phyloP scores from a whole-genome alignment of 2,888 invertebrate species.

The Acrobasis suavella region DNA sequence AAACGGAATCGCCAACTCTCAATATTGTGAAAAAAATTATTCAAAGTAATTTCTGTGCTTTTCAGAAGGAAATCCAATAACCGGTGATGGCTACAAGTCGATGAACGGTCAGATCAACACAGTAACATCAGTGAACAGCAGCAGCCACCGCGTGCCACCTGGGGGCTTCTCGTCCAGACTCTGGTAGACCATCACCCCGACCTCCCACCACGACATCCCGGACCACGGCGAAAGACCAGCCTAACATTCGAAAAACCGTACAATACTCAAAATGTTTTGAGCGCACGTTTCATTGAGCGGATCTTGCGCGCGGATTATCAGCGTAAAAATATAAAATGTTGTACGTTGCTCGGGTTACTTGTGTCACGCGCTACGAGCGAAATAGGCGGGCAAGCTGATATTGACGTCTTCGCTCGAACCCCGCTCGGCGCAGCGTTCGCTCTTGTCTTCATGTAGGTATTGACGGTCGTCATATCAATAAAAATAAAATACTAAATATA shows the following conservation, averaged over 20 bases:
- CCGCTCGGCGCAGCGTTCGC: too few species aligned
- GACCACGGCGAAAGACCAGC: conserved; percentile 39
- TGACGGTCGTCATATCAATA: not conserved
- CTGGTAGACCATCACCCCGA: conserved; percentile 77
- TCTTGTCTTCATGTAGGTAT: not conserved
- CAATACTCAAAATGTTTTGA: conserved; percentile 29
- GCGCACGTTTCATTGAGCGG: too few species aligned
- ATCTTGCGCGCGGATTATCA: too few species aligned
- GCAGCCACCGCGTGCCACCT: conserved; percentile 84
- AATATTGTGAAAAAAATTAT: not conserved
- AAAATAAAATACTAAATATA: conserved; percentile 7
- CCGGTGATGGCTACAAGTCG: conserved; percentile 82
- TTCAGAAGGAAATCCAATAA: conserved; percentile 83
- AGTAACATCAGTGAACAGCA: conserved; percentile 73
- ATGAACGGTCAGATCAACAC: conserved; percentile 82
- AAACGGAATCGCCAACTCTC: not conserved
- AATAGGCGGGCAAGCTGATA: too few species aligned
- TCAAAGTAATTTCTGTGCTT: conserved; percentile 33
- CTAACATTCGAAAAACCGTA: conserved; percentile 44
- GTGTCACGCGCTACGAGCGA: too few species aligned
- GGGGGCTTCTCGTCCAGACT: conserved; percentile 87
- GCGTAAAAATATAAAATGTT: too few species aligned
- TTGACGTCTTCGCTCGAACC: too few species aligned
- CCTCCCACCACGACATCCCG: conserved; percentile 29
- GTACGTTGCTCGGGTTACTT: too few species aligned